Conservation (phyloP, 2,797 vertebrate genomes). For the Ispidina picta region DNA sequence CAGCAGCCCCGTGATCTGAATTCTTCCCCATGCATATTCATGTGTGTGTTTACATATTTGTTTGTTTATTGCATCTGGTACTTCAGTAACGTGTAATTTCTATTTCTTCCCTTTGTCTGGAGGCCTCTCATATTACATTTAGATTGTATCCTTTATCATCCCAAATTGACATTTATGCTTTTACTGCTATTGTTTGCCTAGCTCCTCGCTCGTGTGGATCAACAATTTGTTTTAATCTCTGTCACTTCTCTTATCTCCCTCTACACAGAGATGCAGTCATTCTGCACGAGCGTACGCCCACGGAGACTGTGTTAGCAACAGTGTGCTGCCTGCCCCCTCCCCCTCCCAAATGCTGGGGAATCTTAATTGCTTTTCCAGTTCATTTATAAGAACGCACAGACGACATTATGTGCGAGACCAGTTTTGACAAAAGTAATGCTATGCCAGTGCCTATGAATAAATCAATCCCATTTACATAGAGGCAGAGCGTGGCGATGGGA, state of each 20-base stretch:
- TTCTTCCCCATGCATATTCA: slow-evolving; percentile 69
- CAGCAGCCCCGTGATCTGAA: slow-evolving; percentile 64
- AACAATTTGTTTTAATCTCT: slow-evolving; percentile 87
- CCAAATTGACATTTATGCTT: slow-evolving; percentile 91
- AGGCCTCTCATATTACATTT: slow-evolving; percentile 88
- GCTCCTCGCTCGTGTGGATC: slow-evolving; percentile 80
- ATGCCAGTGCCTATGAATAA: slow-evolving; percentile 77
- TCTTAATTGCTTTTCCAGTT: slow-evolving; percentile 79
- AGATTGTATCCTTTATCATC: slow-evolving; percentile 90
- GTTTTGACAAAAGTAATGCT: slow-evolving; percentile 78
- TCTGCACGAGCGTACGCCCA: slow-evolving; percentile 65
- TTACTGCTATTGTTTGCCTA: slow-evolving; percentile 86
- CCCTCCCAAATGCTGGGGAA: slow-evolving; percentile 51
- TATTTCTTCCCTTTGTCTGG: slow-evolving; percentile 85
- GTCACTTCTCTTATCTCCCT: slow-evolving; percentile 83
- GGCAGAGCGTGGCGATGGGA: slow-evolving; percentile 40
- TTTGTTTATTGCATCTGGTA: slow-evolving; percentile 69
- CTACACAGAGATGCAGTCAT: slow-evolving; percentile 77
- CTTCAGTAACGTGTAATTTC: slow-evolving; percentile 81
- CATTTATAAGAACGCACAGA: slow-evolving; percentile 68
- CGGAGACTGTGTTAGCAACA: slow-evolving; percentile 69
- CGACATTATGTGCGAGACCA: slow-evolving; percentile 52
- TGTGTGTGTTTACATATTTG: slow-evolving; percentile 13
- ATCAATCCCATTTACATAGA: slow-evolving; percentile 75
- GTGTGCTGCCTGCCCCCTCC: slow-evolving; percentile 26